These are phyloP conservation scores for Crocallis elinguaria DNA, from an alignment of 2,888 invertebrate species.

Conservation along the genomic window DNA sequence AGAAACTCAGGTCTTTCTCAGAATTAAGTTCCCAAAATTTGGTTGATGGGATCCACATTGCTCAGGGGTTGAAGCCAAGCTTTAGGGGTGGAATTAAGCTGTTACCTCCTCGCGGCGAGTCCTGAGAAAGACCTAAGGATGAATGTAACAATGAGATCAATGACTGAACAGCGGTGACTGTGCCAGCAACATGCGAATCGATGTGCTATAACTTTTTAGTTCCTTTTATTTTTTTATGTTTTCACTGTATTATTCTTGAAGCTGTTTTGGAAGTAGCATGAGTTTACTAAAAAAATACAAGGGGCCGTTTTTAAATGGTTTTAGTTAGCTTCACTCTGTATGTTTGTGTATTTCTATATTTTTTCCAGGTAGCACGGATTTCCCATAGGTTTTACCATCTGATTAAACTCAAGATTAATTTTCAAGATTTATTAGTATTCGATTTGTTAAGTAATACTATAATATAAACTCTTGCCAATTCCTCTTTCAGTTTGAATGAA, in stretches of 20 bases:
- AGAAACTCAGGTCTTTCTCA: slow-evolving; percentile 84
- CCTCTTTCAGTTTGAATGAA: slow-evolving; percentile 29
- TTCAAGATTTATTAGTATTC: too few species aligned
- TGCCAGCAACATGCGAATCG: slow-evolving; percentile 77
- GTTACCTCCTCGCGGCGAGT: slow-evolving; percentile 80
- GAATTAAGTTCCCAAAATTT: slow-evolving; percentile 80
- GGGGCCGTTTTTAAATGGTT: too few species aligned
- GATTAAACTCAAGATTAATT: too few species aligned
- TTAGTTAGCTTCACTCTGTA: too few species aligned
- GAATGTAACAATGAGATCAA: slow-evolving; percentile 80
- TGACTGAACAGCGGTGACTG: slow-evolving; percentile 65
- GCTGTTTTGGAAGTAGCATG: slow-evolving; percentile 31
- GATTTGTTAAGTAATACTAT: too few species aligned
- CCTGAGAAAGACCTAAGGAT: slow-evolving; percentile 85
- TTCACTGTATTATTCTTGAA: slow-evolving; percentile 19
- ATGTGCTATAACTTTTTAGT: slow-evolving; percentile 55
- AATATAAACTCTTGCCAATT: slow-evolving; percentile 23
- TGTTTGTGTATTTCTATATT: too few species aligned
- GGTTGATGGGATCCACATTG: slow-evolving; percentile 73
- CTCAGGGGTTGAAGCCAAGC: slow-evolving; percentile 76
- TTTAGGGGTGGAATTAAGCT: slow-evolving; percentile 71
- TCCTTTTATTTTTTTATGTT: slow-evolving; percentile 21
- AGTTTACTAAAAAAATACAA: slow-evolving; percentile 18
- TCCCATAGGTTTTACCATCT: too few species aligned
- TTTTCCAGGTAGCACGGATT: too few species aligned